Evolutionary conservation across 2,888 invertebrate species (phyloP).

Genomic region (Agrochola macilenta): DNA sequence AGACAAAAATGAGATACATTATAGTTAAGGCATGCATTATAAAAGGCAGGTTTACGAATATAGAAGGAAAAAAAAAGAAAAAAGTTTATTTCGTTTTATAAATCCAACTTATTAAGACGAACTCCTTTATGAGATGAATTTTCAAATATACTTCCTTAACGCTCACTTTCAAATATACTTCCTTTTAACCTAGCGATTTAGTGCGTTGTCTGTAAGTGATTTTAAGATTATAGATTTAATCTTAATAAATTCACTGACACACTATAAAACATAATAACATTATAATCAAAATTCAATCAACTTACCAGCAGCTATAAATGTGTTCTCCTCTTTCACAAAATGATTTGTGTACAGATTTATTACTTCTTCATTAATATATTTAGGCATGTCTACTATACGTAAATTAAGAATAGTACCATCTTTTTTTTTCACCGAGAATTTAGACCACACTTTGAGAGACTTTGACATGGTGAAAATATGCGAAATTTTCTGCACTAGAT

Average conservation of each 20-base stretch:
- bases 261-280: background rate
- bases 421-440: slow-evolving; percentile 49
- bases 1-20: too few species aligned
- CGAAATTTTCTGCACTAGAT: slow-evolving; percentile 10
- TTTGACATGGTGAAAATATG: slow-evolving; percentile 19
- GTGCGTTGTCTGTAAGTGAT: background rate
- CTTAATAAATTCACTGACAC: too few species aligned
- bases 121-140: background rate
- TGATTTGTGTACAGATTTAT: slow-evolving; percentile 53
- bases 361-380: slow-evolving; percentile 52
- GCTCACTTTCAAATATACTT: background rate
- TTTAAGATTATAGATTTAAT: background rate
- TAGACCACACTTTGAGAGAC: slow-evolving; percentile 52
- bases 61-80: too few species aligned
- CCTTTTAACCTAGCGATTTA: background rate
- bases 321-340: slow-evolving; percentile 62
- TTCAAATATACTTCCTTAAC: background rate
- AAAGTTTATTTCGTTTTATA: too few species aligned
- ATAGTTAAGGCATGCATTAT: too few species aligned
- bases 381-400: slow-evolving; percentile 63
- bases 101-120: background rate
- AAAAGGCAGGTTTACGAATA: too few species aligned
- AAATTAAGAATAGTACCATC: slow-evolving; percentile 54
- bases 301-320: slow-evolving; percentile 62
- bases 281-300: background rate